Conservation (phyloP, 2,797 vertebrate genomes). For the Mastacembelus armatus region DNA sequence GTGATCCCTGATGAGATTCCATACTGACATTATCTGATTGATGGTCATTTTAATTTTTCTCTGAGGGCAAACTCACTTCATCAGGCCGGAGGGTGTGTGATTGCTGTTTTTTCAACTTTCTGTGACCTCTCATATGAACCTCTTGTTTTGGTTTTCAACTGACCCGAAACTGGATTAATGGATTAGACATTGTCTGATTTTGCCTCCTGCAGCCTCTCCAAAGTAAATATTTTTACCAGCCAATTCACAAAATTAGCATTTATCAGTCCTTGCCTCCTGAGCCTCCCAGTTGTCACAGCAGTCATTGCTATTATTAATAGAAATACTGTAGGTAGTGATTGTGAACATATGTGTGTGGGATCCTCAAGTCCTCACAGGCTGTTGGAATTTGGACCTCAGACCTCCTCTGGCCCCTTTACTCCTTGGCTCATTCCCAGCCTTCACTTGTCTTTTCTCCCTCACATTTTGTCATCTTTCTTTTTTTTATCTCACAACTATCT, state of each 20-base stretch:
- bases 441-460: conserved; percentile 36
- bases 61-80: background rate
- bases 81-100: background rate
- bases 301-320: conserved; percentile 63
- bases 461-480: conserved; percentile 57
- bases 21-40: conserved; percentile 4
- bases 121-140: conserved; percentile 15
- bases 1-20: conserved; percentile 1
- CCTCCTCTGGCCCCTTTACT: conserved; percentile 46
- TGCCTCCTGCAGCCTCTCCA: conserved; percentile 41
- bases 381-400: conserved; percentile 55
- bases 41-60: conserved; percentile 4
- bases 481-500: conserved; percentile 38
- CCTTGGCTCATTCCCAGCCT: conserved; percentile 40
- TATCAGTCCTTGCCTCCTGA: conserved; percentile 42
- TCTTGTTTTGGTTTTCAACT: conserved; percentile 34
- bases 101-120: conserved; percentile 37
- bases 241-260: conserved; percentile 54
- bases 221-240: conserved; percentile 61
- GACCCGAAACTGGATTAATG: conserved; percentile 51
- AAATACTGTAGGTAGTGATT: conserved; percentile 65
- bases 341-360: conserved; percentile 80
- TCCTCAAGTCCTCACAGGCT: conserved; percentile 61
- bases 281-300: conserved; percentile 53
- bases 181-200: conserved; percentile 34